These are phyloP conservation scores for Stichopus horrens DNA, from an alignment of 53 echinoderm and acorn worm genomes.

Conservation along the genomic window DNA sequence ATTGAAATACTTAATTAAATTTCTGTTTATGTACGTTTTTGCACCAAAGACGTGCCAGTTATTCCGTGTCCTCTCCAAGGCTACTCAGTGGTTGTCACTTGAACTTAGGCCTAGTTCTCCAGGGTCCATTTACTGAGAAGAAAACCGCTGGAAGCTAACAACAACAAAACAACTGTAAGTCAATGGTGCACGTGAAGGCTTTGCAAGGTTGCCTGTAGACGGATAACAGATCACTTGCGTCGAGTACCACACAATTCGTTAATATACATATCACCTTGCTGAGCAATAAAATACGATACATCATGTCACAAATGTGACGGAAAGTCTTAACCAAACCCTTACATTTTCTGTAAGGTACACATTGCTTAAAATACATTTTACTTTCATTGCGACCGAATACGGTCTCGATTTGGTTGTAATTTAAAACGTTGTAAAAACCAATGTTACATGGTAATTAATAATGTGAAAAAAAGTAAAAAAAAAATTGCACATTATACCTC, in stretches of 20 bases:
- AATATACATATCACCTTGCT: neutral
- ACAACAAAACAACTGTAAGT: too few relatives aligned
- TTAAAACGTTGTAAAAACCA: neutral
- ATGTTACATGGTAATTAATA: neutral
- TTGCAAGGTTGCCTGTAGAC: too few relatives aligned
- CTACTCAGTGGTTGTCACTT: too few relatives aligned
- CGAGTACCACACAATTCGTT: neutral
- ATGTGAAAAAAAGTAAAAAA: neutral
- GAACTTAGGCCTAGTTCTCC: too few relatives aligned
- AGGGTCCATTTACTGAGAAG: too few relatives aligned
- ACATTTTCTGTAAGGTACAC: neutral
- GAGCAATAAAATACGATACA: neutral
- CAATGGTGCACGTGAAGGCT: too few relatives aligned
- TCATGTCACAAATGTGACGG: neutral
- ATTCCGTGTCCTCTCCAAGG: too few relatives aligned
- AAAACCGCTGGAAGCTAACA: too few relatives aligned
- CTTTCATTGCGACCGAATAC: neutral
- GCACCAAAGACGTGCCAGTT: too few relatives aligned
- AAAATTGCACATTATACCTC: slow-evolving; percentile 5
- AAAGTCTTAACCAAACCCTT: neutral
- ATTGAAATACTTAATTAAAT: too few relatives aligned
- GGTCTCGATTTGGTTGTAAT: neutral
- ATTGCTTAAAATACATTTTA: neutral
- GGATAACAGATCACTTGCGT: neutral
- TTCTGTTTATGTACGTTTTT: too few relatives aligned